Conservation (phyloP, 2,113 vertebrate species). For the Brachionichthys hirsutus region DNA sequence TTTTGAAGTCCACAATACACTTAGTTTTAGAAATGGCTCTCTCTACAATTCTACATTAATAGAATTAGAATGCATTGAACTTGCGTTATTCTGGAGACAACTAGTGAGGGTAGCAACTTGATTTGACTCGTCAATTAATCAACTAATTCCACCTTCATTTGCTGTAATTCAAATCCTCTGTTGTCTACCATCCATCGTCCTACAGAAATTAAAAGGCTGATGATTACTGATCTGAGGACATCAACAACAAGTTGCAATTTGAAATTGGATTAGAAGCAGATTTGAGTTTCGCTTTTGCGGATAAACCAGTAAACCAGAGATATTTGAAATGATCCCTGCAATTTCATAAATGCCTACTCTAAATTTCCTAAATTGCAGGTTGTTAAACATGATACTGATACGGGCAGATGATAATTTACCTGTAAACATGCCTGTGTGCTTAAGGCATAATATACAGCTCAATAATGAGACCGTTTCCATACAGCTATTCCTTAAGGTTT, state of each 20-base stretch:
- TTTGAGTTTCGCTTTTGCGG: slow-evolving; percentile 31
- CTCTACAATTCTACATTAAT: too few species aligned
- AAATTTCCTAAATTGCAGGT: slow-evolving; percentile 26
- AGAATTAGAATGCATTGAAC: too few species aligned
- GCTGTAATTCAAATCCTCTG: slow-evolving; percentile 21
- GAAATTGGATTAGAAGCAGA: slow-evolving; percentile 36
- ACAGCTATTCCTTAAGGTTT: slow-evolving; percentile 65
- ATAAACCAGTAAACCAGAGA: slow-evolving; percentile 21
- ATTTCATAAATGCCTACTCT: slow-evolving; percentile 18
- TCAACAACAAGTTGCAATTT: slow-evolving; percentile 23
- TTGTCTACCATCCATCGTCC: slow-evolving; percentile 4
- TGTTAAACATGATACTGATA: slow-evolving; percentile 49
- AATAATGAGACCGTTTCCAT: slow-evolving; percentile 58
- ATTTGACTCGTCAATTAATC: too few species aligned
- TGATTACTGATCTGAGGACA: slow-evolving; percentile 27
- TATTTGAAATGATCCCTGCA: slow-evolving; percentile 8
- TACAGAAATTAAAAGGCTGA: slow-evolving; percentile 20
- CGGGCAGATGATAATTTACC: slow-evolving; percentile 31
- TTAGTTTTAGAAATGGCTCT: too few species aligned
- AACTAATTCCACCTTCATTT: slow-evolving; percentile 11
- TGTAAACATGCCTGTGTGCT: slow-evolving; percentile 42
- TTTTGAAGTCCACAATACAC: too few species aligned
- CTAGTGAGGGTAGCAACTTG: too few species aligned
- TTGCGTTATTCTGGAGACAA: too few species aligned
- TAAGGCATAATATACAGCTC: slow-evolving; percentile 52